Percentiles rank a stretch among this genome's conserved stretches.
phyloP scores from a whole-genome alignment of 2,797 vertebrate species.

The Arctocebus calabarensis region DNA sequence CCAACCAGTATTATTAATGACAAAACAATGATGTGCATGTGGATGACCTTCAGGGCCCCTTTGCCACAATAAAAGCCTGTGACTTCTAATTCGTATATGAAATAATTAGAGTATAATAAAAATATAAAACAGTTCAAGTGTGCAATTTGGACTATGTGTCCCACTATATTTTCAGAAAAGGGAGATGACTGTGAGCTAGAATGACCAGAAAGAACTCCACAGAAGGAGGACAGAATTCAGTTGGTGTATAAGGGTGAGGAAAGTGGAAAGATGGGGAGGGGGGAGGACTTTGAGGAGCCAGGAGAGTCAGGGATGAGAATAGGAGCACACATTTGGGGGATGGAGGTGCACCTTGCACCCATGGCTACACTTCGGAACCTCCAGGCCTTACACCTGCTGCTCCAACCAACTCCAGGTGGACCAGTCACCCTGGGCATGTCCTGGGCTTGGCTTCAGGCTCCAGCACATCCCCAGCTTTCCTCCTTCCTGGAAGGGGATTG shows the following conservation, averaged over 20 bases:
- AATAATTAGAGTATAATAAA: slow-evolving; percentile 40
- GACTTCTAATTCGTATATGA: slow-evolving; percentile 22
- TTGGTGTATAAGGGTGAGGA: background rate
- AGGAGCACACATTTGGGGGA: background rate
- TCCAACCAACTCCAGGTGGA: background rate
- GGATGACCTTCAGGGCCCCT: background rate
- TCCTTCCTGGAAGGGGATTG: background rate
- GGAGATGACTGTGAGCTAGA: background rate
- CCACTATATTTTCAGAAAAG: background rate
- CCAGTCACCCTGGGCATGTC: background rate
- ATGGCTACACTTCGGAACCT: background rate
- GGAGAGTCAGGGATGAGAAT: background rate
- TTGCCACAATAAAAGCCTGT: background rate
- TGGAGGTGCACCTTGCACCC: background rate
- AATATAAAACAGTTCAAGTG: background rate
- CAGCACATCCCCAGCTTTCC: background rate
- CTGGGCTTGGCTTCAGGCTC: background rate
- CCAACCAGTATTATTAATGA: background rate
- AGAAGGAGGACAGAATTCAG: background rate
- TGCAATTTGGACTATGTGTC: background rate
- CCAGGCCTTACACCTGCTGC: background rate
- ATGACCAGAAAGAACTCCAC: background rate
- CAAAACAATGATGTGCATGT: slow-evolving; percentile 28
- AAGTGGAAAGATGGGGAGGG: background rate
- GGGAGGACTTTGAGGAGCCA: background rate